phyloP scores from a whole-genome alignment of 2,113 vertebrate species.

The Erpornis zantholeuca region DNA sequence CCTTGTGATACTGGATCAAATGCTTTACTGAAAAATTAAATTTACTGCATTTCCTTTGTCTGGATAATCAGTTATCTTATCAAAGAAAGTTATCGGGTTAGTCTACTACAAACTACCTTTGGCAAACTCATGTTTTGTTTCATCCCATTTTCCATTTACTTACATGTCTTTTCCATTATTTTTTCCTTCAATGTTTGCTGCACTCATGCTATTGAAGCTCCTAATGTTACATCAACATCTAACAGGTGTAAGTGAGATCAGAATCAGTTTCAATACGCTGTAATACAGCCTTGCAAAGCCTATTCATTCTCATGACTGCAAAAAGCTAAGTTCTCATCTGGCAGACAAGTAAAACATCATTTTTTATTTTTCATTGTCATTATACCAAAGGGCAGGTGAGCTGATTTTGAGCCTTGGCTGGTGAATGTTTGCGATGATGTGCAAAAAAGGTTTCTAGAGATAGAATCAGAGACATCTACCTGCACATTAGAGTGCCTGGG shows the following conservation, averaged over 20 bases:
- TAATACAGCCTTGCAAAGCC: not conserved
- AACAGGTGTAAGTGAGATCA: conserved; percentile 34
- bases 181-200: not conserved
- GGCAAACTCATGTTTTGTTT: conserved; percentile 29
- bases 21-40: conserved; percentile 11
- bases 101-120: not conserved
- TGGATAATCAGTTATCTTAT: conserved; percentile 25
- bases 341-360: not conserved
- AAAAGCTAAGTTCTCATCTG: not conserved
- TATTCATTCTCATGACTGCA: not conserved
- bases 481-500: conserved; percentile 73
- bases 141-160: conserved; percentile 25
- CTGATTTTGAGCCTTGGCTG: conserved; percentile 27
- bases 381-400: conserved; percentile 33
- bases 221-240: conserved; percentile 10
- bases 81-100: conserved; percentile 12
- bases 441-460: conserved; percentile 46
- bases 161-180: not conserved
- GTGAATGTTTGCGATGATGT: not conserved
- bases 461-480: conserved; percentile 79
- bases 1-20: conserved; percentile 23
- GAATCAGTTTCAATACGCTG: not conserved
- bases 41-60: not conserved
- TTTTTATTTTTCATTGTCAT: conserved; percentile 10
- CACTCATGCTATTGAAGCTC: not conserved